Evolutionary conservation across 2,888 invertebrate genomes (phyloP).

Genomic region (Lysandra coridon): DNA sequence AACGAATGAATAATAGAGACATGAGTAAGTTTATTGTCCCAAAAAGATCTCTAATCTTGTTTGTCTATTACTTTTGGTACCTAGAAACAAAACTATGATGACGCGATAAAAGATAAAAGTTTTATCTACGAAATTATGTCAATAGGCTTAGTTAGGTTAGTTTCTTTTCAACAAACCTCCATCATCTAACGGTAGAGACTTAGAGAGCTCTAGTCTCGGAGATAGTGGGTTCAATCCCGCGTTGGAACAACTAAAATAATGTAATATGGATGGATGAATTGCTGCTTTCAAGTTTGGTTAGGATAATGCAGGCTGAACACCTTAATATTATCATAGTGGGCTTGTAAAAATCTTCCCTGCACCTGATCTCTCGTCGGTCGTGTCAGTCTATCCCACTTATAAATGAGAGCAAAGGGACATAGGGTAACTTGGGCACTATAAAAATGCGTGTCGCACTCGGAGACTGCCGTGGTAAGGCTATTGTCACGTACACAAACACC

Average conservation of each 20-base stretch:
- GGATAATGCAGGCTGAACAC: not conserved
- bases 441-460: not conserved
- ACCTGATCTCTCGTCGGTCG: too few species aligned
- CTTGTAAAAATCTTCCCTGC: too few species aligned
- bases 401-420: too few species aligned
- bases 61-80: constrained; percentile 1
- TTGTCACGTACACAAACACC: too few species aligned
- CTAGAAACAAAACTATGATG: constrained; percentile 14
- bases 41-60: not conserved
- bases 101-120: not conserved
- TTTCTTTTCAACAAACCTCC: not conserved
- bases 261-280: not conserved
- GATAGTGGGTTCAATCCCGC: not conserved
- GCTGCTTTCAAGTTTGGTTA: not conserved
- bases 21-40: not conserved
- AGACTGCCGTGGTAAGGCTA: too few species aligned
- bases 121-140: constrained; percentile 2
- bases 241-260: not conserved
- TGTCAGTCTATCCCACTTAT: too few species aligned
- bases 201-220: not conserved
- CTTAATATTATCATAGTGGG: too few species aligned
- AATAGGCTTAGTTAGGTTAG: not conserved
- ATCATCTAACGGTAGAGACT: not conserved
- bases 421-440: not conserved
- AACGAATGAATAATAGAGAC: not conserved